Percentiles rank a stretch among this genome's conserved stretches.
These are phyloP conservation scores for Eutrigla gurnardus DNA, from an alignment of 2,797 vertebrate genomes.

Conservation along the genomic window DNA sequence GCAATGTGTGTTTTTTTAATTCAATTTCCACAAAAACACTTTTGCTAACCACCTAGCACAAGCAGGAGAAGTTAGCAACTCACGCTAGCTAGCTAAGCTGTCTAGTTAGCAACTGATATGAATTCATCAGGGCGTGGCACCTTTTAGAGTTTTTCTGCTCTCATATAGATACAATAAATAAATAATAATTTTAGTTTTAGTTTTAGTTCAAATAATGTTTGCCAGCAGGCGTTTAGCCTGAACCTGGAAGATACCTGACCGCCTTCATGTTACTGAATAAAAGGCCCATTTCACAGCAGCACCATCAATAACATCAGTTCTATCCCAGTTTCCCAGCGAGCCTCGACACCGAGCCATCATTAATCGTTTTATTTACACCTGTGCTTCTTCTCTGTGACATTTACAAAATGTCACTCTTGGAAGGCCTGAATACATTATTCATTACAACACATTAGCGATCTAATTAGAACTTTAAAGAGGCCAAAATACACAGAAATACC, in stretches of 20 bases:
- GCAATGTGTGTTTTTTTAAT: too few species aligned
- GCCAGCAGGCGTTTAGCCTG: background rate
- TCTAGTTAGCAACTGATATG: background rate
- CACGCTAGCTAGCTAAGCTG: too few species aligned
- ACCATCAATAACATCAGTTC: background rate
- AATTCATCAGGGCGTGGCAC: background rate
- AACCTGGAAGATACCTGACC: background rate
- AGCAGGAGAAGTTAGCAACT: background rate
- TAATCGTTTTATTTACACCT: background rate
- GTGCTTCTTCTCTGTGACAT: conserved; percentile 3
- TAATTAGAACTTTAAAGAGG: background rate
- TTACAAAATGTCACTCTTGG: background rate
- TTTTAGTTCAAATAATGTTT: too few species aligned
- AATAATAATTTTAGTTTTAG: too few species aligned
- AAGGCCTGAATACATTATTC: background rate
- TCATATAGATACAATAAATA: background rate
- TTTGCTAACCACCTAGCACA: too few species aligned
- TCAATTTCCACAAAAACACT: too few species aligned
- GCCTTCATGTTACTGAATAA: background rate
- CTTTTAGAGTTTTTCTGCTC: background rate
- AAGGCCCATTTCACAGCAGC: background rate
- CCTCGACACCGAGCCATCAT: background rate
- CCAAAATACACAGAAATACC: background rate
- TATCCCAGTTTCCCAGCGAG: background rate
- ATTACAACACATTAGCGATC: background rate